phyloP scores from a whole-genome alignment of 2,888 invertebrate species.

The Cantharis rufa region DNA sequence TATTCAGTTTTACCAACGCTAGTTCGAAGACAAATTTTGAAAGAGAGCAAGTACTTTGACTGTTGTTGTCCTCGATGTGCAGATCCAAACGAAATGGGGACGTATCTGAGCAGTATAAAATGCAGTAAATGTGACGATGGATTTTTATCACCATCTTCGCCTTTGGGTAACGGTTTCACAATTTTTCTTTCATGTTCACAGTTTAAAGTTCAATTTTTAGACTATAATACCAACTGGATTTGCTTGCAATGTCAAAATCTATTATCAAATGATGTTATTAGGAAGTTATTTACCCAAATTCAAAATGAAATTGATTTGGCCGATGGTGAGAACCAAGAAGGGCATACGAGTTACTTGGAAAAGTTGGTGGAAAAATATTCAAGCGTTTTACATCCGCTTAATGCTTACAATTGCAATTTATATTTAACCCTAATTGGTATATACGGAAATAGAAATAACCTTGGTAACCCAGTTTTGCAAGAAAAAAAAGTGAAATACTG shows the following conservation, averaged over 20 bases:
- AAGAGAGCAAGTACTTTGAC: slow-evolving; percentile 77
- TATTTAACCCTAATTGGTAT: slow-evolving; percentile 62
- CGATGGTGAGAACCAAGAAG: slow-evolving; percentile 54
- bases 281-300: slow-evolving; percentile 65
- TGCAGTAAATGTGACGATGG: slow-evolving; percentile 79
- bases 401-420: neutral
- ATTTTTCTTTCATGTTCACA: neutral
- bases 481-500: slow-evolving; percentile 79
- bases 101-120: slow-evolving; percentile 77
- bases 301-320: slow-evolving; percentile 70
- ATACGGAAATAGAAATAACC: slow-evolving; percentile 69
- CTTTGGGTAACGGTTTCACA: slow-evolving; percentile 61
- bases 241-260: slow-evolving; percentile 71
- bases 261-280: slow-evolving; percentile 64
- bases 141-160: slow-evolving; percentile 65
- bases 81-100: slow-evolving; percentile 80
- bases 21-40: slow-evolving; percentile 69
- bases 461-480: slow-evolving; percentile 73
- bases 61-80: slow-evolving; percentile 76
- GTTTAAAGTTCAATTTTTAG: slow-evolving; percentile 48
- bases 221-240: slow-evolving; percentile 65
- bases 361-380: slow-evolving; percentile 56
- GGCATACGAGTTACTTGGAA: slow-evolving; percentile 65
- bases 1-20: slow-evolving; percentile 75
- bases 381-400: neutral